These are phyloP conservation scores for Zosterops japonicus DNA, from an alignment of 2,113 vertebrate genomes.

Conservation along the genomic window DNA sequence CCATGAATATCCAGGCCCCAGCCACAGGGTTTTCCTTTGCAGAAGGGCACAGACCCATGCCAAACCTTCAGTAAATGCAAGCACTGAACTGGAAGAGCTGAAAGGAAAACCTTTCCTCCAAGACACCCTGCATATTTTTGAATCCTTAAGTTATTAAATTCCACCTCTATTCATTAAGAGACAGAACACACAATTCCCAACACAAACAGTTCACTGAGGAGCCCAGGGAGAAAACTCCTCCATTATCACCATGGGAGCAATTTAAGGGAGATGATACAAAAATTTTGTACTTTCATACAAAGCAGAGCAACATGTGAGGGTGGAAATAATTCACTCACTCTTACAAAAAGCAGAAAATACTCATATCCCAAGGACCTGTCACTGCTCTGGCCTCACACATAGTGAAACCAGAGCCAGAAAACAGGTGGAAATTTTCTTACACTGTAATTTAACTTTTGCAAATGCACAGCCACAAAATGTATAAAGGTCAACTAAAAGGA, in stretches of 20 bases:
- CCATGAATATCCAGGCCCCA: not conserved
- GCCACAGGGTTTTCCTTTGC: too few species aligned
- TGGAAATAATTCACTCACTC: not conserved
- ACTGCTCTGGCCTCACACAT: not conserved
- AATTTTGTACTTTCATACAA: not conserved
- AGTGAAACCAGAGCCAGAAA: not conserved
- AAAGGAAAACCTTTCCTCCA: slow-evolving; percentile 5
- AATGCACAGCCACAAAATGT: not conserved
- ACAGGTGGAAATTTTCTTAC: not conserved
- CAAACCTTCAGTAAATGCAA: not conserved
- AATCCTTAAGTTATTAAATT: slow-evolving; percentile 26
- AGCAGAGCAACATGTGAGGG: not conserved
- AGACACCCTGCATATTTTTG: not conserved
- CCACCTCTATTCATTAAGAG: not conserved
- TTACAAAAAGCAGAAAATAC: not conserved
- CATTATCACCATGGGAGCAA: slow-evolving; percentile 54
- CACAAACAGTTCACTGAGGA: slow-evolving; percentile 10
- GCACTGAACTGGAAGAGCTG: not conserved
- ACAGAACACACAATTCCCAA: slow-evolving; percentile 6
- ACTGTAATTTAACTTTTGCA: not conserved
- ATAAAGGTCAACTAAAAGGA: slow-evolving; percentile 15
- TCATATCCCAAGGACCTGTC: not conserved
- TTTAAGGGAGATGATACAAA: slow-evolving; percentile 20
- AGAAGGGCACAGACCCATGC: not conserved
- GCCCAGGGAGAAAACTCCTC: slow-evolving; percentile 29